Percentiles rank a stretch among this genome's conserved stretches.
Conservation (phyloP, 2,888 invertebrate species). For the Caenorhabditis panamensis region DNA sequence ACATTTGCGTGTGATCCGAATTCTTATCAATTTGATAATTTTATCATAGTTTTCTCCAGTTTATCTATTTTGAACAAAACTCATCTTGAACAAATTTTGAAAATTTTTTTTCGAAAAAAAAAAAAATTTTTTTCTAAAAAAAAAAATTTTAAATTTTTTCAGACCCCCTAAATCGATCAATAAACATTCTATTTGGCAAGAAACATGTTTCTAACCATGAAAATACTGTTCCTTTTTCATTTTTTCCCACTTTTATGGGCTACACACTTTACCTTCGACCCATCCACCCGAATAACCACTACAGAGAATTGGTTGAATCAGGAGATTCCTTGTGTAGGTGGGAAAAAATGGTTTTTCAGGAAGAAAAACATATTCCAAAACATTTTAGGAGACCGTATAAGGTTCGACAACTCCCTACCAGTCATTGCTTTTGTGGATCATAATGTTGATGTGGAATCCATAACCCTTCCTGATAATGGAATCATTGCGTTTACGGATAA, state of each 20-base stretch:
- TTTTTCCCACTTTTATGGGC: too few species aligned
- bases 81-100: too few species aligned
- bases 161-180: too few species aligned
- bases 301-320: conserved; percentile 49
- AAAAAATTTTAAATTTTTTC: not conserved
- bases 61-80: too few species aligned
- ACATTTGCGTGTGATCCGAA: conserved; percentile 15
- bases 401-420: conserved; percentile 38
- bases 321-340: conserved; percentile 51
- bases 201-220: too few species aligned
- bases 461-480: conserved; percentile 56
- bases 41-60: too few species aligned
- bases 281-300: conserved; percentile 19
- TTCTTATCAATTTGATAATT: too few species aligned
- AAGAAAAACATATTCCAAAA: too few species aligned
- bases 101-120: not conserved
- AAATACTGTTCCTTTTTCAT: too few species aligned
- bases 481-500: conserved; percentile 52
- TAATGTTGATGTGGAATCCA: conserved; percentile 45
- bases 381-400: conserved; percentile 46
- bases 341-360: not conserved
- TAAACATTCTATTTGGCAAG: too few species aligned
- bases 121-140: not conserved
- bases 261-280: conserved; percentile 35
- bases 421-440: conserved; percentile 47